phyloP scores from a whole-genome alignment of 2,113 vertebrate species.

The Orthonyx spaldingii region DNA sequence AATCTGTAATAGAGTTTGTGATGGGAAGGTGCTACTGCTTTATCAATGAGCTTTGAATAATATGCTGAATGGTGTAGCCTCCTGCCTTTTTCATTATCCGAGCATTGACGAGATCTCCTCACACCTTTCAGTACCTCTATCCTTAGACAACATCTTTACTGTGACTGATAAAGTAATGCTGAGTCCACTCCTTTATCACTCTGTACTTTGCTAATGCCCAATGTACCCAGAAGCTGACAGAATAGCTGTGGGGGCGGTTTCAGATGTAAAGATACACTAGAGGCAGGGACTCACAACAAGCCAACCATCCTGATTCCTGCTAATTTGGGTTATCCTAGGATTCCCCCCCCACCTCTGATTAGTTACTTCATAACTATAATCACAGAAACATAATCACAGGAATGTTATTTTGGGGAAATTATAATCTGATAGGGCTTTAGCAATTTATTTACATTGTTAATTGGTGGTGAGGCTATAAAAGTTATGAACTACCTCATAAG shows the following conservation, averaged over 20 bases:
- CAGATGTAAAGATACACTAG: not conserved
- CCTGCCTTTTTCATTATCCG: not conserved
- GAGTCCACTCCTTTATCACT: not conserved
- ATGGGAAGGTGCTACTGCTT: not conserved
- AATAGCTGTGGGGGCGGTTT: not conserved
- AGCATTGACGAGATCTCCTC: not conserved
- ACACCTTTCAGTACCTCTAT: not conserved
- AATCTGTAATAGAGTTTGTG: not conserved
- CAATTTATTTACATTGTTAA: constrained; percentile 27
- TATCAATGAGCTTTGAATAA: not conserved
- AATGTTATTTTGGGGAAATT: not conserved
- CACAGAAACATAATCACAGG: not conserved
- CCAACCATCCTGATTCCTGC: not conserved
- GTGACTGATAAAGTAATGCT: not conserved
- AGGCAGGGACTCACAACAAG: not conserved
- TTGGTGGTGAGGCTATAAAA: constrained; percentile 1
- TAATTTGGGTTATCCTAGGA: not conserved
- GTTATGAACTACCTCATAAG: not conserved
- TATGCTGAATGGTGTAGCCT: not conserved
- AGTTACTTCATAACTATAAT: constrained; percentile 2
- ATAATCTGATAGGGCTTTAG: not conserved
- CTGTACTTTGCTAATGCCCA: not conserved
- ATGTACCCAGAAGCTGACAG: not conserved
- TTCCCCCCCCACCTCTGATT: not conserved
- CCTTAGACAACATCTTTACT: not conserved